A percentile compares a stretch with the other conserved stretches of the same genome.
These are phyloP conservation scores for Mirza zaza DNA, from an alignment of 2,113 vertebrate genomes.

Conservation along the genomic window DNA sequence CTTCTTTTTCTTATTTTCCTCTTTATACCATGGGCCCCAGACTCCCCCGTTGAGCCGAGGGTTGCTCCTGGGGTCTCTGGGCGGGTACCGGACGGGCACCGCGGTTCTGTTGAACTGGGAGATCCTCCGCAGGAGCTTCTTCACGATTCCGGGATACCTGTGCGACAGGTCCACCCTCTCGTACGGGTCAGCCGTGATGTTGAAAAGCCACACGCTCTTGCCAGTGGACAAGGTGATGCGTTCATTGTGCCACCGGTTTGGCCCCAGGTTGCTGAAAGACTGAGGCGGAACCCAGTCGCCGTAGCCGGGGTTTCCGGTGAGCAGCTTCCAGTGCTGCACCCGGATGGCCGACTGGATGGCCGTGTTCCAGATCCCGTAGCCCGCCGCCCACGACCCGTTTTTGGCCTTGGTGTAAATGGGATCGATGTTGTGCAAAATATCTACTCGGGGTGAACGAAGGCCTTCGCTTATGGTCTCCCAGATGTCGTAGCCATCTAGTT, in stretches of 20 bases:
- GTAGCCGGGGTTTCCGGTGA: slow-evolving; percentile 95
- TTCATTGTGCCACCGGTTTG: slow-evolving; percentile 94
- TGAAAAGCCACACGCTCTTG: slow-evolving; percentile 98
- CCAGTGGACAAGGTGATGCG: slow-evolving; percentile 90
- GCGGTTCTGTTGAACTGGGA: slow-evolving; percentile 94
- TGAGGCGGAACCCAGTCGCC: slow-evolving; percentile 98
- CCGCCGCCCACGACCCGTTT: slow-evolving; percentile 95
- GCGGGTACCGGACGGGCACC: slow-evolving; percentile 93
- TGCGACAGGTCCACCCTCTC: slow-evolving; percentile 94
- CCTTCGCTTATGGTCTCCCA: slow-evolving; percentile 98
- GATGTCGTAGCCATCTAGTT: slow-evolving; percentile 95
- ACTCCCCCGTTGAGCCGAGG: slow-evolving; percentile 96
- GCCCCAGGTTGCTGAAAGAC: slow-evolving; percentile 90
- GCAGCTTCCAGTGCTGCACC: slow-evolving; percentile 95
- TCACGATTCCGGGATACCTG: slow-evolving; percentile 91
- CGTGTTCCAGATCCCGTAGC: slow-evolving; percentile 97
- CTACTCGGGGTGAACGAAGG: slow-evolving; percentile 92
- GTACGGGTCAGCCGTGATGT: slow-evolving; percentile 96
- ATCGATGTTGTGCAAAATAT: slow-evolving; percentile 98
- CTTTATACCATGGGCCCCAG: slow-evolving; percentile 97
- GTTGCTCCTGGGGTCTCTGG: slow-evolving; percentile 95
- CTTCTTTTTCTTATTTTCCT: slow-evolving; percentile 86
- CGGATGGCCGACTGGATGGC: slow-evolving; percentile 95
- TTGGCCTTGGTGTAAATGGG: slow-evolving; percentile 95
- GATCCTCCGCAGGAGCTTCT: slow-evolving; percentile 91